Evolutionary conservation across 2,797 vertebrate genomes (phyloP), one percentile per base, ranked within the genome.

Genomic region (Premnoplex brunnescens): DNA sequence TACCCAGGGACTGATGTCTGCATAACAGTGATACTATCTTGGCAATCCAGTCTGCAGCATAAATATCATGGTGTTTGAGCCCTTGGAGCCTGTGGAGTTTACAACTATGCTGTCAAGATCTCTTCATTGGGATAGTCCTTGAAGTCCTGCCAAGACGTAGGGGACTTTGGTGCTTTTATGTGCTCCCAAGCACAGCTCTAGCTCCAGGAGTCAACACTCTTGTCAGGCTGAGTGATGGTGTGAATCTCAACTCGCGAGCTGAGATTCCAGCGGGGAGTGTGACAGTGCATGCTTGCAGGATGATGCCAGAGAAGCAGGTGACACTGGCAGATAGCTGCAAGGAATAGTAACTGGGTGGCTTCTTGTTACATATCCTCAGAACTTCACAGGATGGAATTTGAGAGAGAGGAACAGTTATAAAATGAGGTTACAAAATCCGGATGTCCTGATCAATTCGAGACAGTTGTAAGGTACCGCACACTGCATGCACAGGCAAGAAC

Each of bases 291-390:
- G 97, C 97, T 96, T 98, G 91, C 83, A 56, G 93, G 97, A 97
- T 98, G 98, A 98, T 97, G 97, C 98, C 97, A 98, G 96, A 92
- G 92, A 72, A 98, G 98, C 98, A 98, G 98, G 98, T 98, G 98
- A 98, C 97, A 90, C 94, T 92, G 96, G 97, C 97, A 97, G 95
- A 97, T 96, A 92, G 87, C 79, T 80, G 97, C 92, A 96, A 95
- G 96, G 98, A 97, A 96, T 97, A 96, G 97, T 88, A 96, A 96
- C 93, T 89, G 89, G 60, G 91, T 82, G 91, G 98, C 97, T 97
- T 98, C 98, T 96, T 96, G 96, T 98, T 98, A 97, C 98, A 98
- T 97, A 97, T 98, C 97, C 97, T 98, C 97, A 97, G 98, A 97
- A 97, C 97, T 97, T 97, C 95, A 97, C 97, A 98, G 97, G 98